Percentiles rank a stretch among this genome's conserved stretches.
phyloP scores from a whole-genome alignment of 2,113 vertebrate species.

The Hassar affinis region DNA sequence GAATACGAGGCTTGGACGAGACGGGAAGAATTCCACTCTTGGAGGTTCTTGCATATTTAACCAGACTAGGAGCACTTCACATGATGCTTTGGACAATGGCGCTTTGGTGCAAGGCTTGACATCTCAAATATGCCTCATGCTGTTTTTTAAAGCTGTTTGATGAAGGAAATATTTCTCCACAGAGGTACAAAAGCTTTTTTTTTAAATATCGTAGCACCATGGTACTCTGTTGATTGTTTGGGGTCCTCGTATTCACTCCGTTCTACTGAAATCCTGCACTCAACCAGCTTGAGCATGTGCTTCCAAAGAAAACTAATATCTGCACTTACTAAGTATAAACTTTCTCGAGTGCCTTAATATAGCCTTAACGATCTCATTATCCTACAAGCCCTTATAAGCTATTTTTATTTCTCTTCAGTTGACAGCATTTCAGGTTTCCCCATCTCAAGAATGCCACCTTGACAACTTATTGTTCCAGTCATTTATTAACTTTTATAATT shows the following conservation, averaged over 20 bases:
- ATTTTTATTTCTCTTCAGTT: slow-evolving; percentile 1
- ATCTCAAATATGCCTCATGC: neutral
- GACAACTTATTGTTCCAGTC: neutral
- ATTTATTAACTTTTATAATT: slow-evolving; percentile 13
- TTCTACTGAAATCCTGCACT: slow-evolving; percentile 43
- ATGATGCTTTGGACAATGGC: neutral
- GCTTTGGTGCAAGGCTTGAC: neutral
- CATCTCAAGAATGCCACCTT: neutral
- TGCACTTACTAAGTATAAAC: slow-evolving; percentile 22
- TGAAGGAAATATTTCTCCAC: neutral
- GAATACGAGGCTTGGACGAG: neutral
- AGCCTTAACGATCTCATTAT: neutral
- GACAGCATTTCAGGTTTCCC: neutral
- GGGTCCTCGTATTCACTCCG: slow-evolving; percentile 33
- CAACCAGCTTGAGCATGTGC: slow-evolving; percentile 48
- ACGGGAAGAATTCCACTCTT: neutral
- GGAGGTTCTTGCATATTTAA: slow-evolving; percentile 22
- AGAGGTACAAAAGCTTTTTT: neutral
- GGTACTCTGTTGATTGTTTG: slow-evolving; percentile 25
- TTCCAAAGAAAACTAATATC: slow-evolving; percentile 47
- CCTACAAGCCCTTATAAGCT: neutral
- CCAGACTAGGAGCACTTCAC: neutral
- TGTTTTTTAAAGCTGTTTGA: slow-evolving; percentile 7
- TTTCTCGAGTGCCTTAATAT: neutral
- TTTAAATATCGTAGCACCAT: neutral